phyloP scores from a whole-genome alignment of 2,888 invertebrate species.

The Biston betularia region DNA sequence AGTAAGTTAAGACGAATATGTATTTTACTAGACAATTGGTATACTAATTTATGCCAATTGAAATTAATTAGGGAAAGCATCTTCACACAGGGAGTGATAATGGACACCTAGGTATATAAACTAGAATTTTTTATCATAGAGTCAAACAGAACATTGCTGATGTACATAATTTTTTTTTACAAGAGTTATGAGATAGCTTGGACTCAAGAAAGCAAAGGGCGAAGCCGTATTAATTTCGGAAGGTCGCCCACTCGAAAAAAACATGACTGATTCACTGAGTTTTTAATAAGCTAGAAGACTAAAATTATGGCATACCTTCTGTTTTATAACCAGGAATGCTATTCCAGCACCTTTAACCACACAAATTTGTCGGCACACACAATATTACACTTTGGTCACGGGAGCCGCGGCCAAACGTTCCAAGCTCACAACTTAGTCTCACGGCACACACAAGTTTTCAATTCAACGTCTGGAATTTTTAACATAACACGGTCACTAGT shows the following conservation, averaged over 20 bases:
- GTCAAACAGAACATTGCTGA: background rate
- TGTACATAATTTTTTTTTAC: background rate
- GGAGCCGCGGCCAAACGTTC: conserved; percentile 63
- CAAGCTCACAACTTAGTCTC: conserved; percentile 54
- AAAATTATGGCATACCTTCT: conserved; percentile 59
- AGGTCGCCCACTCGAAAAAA: conserved; percentile 29
- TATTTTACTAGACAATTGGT: conserved; percentile 15
- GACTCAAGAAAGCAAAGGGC: conserved; percentile 34
- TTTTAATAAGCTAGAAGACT: conserved; percentile 29
- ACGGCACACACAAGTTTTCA: conserved; percentile 68
- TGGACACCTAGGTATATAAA: too few species aligned
- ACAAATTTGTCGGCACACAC: conserved; percentile 75
- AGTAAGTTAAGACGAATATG: background rate
- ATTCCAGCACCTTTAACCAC: conserved; percentile 69
- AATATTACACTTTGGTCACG: conserved; percentile 66
- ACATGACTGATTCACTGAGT: conserved; percentile 6
- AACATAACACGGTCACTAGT: conserved; percentile 67
- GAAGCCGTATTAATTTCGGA: conserved; percentile 26
- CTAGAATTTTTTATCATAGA: background rate
- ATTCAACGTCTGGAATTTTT: conserved; percentile 59
- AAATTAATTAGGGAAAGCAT: conserved; percentile 32
- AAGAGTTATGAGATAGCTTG: conserved; percentile 4
- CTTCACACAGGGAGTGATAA: background rate
- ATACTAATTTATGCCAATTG: conserved; percentile 35
- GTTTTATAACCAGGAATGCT: conserved; percentile 61